phyloP scores from a whole-genome alignment of 35 echinoderm and acorn worm species.

The Anneissia japonica region DNA sequence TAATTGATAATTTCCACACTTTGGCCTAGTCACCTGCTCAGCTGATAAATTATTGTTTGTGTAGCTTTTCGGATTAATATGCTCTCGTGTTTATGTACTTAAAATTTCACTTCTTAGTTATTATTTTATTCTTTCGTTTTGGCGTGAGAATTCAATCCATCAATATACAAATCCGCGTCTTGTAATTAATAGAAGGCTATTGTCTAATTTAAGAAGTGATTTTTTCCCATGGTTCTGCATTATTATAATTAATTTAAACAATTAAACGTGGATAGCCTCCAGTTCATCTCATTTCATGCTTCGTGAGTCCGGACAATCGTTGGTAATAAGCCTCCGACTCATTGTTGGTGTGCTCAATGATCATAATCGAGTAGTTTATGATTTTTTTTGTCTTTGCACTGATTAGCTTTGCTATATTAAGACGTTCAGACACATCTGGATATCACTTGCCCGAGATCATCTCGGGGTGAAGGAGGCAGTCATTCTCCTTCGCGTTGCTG shows the following conservation, averaged over 20 bases:
- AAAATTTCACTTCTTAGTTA: too few relatives aligned
- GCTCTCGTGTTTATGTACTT: background rate
- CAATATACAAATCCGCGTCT: background rate
- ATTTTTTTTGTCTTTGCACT: background rate
- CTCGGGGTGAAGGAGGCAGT: background rate
- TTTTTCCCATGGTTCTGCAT: background rate
- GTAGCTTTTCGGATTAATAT: background rate
- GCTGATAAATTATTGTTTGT: background rate
- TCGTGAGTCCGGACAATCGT: background rate
- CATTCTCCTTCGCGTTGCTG: too few relatives aligned
- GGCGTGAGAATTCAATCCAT: background rate
- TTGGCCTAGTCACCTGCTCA: background rate
- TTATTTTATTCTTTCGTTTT: too few relatives aligned
- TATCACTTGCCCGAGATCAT: background rate
- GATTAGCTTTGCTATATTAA: background rate
- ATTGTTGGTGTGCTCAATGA: background rate
- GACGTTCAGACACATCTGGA: background rate
- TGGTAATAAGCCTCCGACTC: background rate
- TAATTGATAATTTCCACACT: background rate
- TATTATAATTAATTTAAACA: slow-evolving; percentile 3
- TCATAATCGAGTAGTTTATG: background rate
- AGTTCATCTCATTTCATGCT: background rate
- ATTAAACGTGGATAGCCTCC: background rate
- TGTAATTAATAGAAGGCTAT: background rate
- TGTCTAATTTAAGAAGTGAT: background rate